A percentile compares a stretch with the other conserved stretches of the same genome.
Evolutionary conservation across 1,140 invertebrate species (phyloP).

Genomic region (Leptinotarsa texana): DNA sequence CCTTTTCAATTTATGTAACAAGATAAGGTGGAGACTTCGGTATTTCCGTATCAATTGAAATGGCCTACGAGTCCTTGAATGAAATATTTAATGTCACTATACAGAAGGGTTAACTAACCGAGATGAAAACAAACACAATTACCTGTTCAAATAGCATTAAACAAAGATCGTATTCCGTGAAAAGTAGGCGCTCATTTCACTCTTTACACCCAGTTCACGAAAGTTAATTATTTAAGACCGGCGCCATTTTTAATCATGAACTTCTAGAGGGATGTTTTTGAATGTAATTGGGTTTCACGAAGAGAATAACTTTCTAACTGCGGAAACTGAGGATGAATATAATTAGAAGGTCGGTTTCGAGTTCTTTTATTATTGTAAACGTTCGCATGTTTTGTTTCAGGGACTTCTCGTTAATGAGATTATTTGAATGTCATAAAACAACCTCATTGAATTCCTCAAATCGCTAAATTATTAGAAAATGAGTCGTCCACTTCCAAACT

Average conservation of each 20-base stretch:
- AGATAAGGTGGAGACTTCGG: not conserved
- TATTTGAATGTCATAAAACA: not conserved
- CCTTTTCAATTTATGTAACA: slow-evolving; percentile 1
- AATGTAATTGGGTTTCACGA: slow-evolving; percentile 1
- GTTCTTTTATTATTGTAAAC: not conserved
- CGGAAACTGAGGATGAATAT: not conserved
- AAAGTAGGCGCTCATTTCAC: not conserved
- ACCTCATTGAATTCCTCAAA: not conserved
- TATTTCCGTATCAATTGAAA: not conserved
- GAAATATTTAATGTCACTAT: not conserved
- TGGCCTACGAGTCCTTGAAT: not conserved
- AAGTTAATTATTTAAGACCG: not conserved
- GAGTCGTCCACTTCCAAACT: too few relatives aligned
- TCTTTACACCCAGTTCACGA: not conserved
- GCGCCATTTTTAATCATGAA: slow-evolving; percentile 3
- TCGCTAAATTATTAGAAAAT: too few relatives aligned
- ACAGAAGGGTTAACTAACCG: slow-evolving; percentile 2
- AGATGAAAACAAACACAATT: not conserved
- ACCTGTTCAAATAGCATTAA: not conserved
- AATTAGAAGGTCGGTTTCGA: not conserved
- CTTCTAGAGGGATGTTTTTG: not conserved
- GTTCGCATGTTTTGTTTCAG: not conserved
- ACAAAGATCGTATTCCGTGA: not conserved
- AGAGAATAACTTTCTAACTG: not conserved
- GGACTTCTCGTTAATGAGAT: not conserved